Conservation (phyloP, 1,140 invertebrate genomes). For the Procambarus virginalis region DNA sequence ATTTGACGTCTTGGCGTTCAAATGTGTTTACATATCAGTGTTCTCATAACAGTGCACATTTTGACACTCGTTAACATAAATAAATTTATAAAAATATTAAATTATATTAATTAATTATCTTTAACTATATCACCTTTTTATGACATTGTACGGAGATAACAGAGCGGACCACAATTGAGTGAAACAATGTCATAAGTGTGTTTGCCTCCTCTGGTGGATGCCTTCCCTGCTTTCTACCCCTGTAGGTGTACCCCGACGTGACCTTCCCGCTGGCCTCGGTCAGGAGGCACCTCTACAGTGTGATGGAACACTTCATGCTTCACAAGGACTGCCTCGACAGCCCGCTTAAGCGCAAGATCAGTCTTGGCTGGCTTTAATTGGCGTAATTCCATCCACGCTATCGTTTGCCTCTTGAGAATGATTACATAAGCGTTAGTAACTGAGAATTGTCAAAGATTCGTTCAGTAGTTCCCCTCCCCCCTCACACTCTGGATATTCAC, state of each 20-base stretch:
- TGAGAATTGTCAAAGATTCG: no score
- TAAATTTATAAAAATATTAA: conserved; percentile 16
- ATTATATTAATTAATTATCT: not conserved
- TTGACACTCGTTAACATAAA: not conserved
- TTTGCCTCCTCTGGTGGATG: not conserved
- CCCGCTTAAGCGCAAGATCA: conserved; percentile 33
- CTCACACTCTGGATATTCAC: no score
- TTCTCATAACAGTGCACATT: no score
- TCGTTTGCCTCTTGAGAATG: no score
- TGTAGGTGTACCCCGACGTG: conserved; percentile 56
- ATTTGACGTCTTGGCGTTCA: no score
- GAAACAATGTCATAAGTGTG: not conserved
- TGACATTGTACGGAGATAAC: no score
- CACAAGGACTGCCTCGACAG: conserved; percentile 15
- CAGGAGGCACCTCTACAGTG: conserved; percentile 9
- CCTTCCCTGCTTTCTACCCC: not conserved
- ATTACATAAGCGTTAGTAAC: no score
- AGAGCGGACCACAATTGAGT: no score
- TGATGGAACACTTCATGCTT: conserved; percentile 23
- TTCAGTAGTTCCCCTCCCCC: no score
- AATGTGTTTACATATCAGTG: no score
- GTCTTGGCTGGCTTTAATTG: not conserved
- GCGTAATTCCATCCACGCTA: not conserved
- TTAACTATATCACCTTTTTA: not conserved
- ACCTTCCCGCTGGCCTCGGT: conserved; percentile 12